Evolutionary conservation across 2,113 vertebrate species (phyloP).

Genomic region (Chionodraco myersi): DNA sequence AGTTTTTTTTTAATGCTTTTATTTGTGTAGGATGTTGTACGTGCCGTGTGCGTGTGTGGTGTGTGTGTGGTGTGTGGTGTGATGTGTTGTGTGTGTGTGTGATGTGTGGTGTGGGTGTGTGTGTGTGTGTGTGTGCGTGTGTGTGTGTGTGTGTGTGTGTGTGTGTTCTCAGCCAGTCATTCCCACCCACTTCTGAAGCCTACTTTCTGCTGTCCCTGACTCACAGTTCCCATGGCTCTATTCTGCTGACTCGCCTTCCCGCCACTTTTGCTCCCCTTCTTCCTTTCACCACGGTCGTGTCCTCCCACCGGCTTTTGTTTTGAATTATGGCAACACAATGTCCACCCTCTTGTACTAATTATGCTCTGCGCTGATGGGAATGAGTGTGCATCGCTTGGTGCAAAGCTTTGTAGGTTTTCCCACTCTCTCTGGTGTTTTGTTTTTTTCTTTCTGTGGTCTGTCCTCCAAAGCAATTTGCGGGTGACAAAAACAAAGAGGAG

Average conservation of each 20-base stretch:
- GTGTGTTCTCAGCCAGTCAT: conserved; percentile 10
- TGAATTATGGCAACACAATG: conserved; percentile 54
- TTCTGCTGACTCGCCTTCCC: conserved; percentile 59
- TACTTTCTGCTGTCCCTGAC: conserved; percentile 40
- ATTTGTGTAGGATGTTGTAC: conserved; percentile 12
- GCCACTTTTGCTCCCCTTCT: conserved; percentile 45
- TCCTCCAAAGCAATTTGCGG: conserved; percentile 82
- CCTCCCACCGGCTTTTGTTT: conserved; percentile 46
- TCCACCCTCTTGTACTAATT: conserved; percentile 68
- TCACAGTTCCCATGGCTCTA: conserved; percentile 55
- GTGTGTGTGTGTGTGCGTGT: background rate
- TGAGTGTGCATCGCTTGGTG: conserved; percentile 65
- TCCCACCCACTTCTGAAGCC: conserved; percentile 23
- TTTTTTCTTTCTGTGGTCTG: conserved; percentile 49
- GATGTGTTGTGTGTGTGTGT: background rate
- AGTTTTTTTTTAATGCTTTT: conserved; percentile 35
- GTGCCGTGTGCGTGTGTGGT: background rate
- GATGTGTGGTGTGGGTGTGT: background rate
- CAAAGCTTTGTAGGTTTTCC: conserved; percentile 62
- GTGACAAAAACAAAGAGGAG: conserved; percentile 85
- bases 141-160: background rate
- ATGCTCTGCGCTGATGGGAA: conserved; percentile 72
- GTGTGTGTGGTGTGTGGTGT: conserved; percentile 3
- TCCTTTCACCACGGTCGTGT: conserved; percentile 30
- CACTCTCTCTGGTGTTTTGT: conserved; percentile 46